Percentiles rank a stretch among this genome's conserved stretches.
phyloP scores from a whole-genome alignment of 2,113 vertebrate genomes.

The Pterocles orientalis region DNA sequence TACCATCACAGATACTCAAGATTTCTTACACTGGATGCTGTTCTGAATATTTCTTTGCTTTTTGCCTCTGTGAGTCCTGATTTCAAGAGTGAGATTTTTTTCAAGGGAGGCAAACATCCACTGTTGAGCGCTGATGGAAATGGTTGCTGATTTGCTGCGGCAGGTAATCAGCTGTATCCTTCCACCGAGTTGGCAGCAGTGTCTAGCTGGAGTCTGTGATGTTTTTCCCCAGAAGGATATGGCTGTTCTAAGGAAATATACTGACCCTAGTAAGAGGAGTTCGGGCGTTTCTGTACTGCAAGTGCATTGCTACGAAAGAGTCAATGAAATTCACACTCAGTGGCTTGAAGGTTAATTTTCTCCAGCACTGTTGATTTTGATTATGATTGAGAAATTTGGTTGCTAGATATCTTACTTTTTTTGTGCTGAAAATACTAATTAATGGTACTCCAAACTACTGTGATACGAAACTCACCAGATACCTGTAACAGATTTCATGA shows the following conservation, averaged over 20 bases:
- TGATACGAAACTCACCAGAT: background rate
- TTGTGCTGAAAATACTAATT: background rate
- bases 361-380: background rate
- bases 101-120: background rate
- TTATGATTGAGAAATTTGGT: background rate
- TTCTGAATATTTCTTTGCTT: background rate
- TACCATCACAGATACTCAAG: background rate
- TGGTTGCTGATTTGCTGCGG: background rate
- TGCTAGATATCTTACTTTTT: background rate
- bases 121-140: background rate
- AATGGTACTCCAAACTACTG: background rate
- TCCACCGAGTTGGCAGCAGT: background rate
- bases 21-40: background rate
- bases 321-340: background rate
- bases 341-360: background rate
- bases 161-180: background rate
- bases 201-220: background rate
- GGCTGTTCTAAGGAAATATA: background rate
- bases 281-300: background rate
- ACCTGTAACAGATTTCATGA: background rate
- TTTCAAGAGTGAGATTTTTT: background rate
- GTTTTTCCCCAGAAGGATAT: background rate
- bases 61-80: background rate
- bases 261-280: background rate
- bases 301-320: background rate